phyloP scores from a whole-genome alignment of 2,888 invertebrate genomes.

The Hipparchia semele region DNA sequence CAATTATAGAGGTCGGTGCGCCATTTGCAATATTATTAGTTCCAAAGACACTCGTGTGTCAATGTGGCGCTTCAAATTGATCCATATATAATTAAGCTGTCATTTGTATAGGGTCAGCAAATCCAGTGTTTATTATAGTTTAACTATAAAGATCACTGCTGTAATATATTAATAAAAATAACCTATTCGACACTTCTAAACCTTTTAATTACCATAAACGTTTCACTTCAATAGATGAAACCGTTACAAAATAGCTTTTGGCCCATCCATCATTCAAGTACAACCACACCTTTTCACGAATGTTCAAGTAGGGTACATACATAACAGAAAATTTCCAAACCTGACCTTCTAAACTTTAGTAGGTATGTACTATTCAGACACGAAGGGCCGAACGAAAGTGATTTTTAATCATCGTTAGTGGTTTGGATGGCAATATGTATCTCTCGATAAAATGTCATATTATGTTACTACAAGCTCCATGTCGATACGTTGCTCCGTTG shows the following conservation, averaged over 20 bases:
- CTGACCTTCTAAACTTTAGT: slow-evolving; percentile 35
- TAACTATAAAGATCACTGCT: neutral
- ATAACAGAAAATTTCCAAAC: slow-evolving; percentile 28
- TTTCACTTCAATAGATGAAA: slow-evolving; percentile 9
- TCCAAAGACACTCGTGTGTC: no score
- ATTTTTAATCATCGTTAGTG: slow-evolving; percentile 27
- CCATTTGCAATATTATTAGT: no score
- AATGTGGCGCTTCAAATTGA: no score
- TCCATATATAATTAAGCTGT: no score
- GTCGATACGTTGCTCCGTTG: no score
- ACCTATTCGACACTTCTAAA: neutral
- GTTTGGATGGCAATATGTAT: neutral
- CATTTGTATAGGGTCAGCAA: no score
- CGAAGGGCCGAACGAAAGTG: slow-evolving; percentile 32
- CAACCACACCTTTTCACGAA: slow-evolving; percentile 26
- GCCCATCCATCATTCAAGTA: slow-evolving; percentile 20
- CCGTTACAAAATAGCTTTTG: slow-evolving; percentile 19
- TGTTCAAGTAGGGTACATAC: neutral
- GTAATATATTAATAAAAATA: neutral
- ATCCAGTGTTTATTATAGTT: no score
- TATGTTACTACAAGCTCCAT: no score
- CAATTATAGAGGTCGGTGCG: no score
- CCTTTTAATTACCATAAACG: slow-evolving; percentile 15
- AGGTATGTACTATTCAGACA: slow-evolving; percentile 16
- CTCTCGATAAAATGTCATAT: neutral